These are phyloP conservation scores for Gallinago media DNA, from an alignment of 2,113 vertebrate genomes.

Conservation along the genomic window DNA sequence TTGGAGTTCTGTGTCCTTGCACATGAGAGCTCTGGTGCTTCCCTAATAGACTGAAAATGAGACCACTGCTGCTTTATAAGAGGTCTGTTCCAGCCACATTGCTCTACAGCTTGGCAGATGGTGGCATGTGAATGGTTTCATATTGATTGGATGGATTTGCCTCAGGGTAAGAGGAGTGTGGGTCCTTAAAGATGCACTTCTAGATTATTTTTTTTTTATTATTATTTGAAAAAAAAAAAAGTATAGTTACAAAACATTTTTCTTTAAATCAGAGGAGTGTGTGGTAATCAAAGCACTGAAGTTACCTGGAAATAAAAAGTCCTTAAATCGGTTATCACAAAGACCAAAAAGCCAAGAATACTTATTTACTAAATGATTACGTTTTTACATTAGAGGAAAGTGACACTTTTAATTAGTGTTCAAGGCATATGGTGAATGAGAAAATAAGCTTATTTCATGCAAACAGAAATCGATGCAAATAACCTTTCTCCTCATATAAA, in stretches of 20 bases:
- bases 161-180: constrained; percentile 77
- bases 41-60: constrained; percentile 80
- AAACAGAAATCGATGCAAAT: constrained; percentile 80
- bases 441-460: constrained; percentile 82
- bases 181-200: constrained; percentile 73
- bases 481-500: constrained; percentile 77
- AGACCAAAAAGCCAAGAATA: constrained; percentile 70
- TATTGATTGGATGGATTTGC: constrained; percentile 90
- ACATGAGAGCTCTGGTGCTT: constrained; percentile 75
- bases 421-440: constrained; percentile 80
- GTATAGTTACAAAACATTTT: background rate
- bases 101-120: constrained; percentile 89
- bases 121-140: constrained; percentile 88
- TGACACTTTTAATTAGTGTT: constrained; percentile 83
- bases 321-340: constrained; percentile 74
- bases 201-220: background rate
- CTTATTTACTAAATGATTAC: constrained; percentile 80
- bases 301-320: constrained; percentile 69
- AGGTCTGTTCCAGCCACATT: constrained; percentile 83
- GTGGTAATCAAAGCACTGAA: constrained; percentile 62
- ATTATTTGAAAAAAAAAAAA: background rate
- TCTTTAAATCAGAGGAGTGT: background rate
- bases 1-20: constrained; percentile 72
- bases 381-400: constrained; percentile 80
- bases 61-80: constrained; percentile 76